phyloP scores from a whole-genome alignment of 2,888 invertebrate genomes.

The Hydropsyche betteni region DNA sequence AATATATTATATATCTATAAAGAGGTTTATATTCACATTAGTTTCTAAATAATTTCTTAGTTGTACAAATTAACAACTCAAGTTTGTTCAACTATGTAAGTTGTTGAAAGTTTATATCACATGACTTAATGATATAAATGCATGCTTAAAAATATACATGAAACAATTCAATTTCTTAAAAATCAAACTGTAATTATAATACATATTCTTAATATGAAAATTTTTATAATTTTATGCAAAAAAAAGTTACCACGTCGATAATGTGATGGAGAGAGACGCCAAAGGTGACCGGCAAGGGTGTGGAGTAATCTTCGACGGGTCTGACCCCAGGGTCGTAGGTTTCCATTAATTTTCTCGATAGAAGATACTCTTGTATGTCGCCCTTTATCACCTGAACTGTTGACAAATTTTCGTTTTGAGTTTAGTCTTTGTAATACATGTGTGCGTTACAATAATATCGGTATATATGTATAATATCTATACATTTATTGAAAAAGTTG shows the following conservation, averaged over 20 bases:
- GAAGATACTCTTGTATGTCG: conserved; percentile 69
- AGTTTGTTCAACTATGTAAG: too few relatives aligned
- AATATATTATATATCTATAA: too few relatives aligned
- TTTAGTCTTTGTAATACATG: neutral
- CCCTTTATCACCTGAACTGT: conserved; percentile 39
- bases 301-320: conserved; percentile 80
- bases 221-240: too few relatives aligned
- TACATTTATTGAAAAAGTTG: neutral
- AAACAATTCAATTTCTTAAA: too few relatives aligned
- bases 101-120: too few relatives aligned
- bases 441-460: neutral
- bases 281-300: conserved; percentile 80
- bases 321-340: conserved; percentile 81
- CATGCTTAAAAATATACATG: too few relatives aligned
- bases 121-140: too few relatives aligned
- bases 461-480: neutral
- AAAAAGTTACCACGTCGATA: conserved; percentile 79
- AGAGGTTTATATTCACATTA: too few relatives aligned
- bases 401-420: conserved; percentile 5
- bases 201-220: too few relatives aligned
- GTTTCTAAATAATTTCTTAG: too few relatives aligned
- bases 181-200: too few relatives aligned
- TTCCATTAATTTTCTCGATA: conserved; percentile 77
- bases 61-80: too few relatives aligned
- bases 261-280: conserved; percentile 86